A percentile compares a stretch with the other conserved stretches of the same genome.
phyloP scores from a whole-genome alignment of 2,113 vertebrate genomes.

The Brienomyrus brachyistius region DNA sequence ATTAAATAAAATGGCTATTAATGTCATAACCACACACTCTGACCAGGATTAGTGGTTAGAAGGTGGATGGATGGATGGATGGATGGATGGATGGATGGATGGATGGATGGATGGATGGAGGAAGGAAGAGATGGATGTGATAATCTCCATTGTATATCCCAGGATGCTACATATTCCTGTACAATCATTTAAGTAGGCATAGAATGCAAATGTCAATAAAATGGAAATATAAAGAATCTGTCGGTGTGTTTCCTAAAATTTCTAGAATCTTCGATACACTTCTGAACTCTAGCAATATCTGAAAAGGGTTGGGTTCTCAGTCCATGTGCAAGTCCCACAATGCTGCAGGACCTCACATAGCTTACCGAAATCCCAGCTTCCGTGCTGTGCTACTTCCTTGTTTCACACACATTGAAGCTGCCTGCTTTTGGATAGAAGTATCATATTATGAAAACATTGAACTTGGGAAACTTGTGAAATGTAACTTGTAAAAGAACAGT shows the following conservation, averaged over 20 bases:
- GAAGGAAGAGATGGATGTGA: background rate
- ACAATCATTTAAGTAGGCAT: background rate
- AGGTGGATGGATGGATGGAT: background rate
- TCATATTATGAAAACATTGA: background rate
- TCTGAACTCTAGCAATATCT: background rate
- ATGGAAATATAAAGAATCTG: background rate
- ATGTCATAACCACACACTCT: background rate
- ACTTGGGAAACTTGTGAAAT: background rate
- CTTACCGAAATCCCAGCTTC: background rate
- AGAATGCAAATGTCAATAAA: background rate
- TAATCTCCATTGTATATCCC: background rate
- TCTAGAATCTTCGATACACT: background rate
- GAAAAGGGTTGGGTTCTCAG: background rate
- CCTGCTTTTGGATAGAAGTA: background rate
- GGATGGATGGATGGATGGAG: background rate
- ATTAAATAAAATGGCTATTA: background rate
- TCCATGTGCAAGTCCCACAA: background rate
- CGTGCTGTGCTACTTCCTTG: background rate
- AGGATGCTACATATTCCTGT: background rate
- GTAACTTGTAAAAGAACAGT: background rate
- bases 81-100: background rate
- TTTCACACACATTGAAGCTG: background rate
- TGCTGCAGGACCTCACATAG: background rate
- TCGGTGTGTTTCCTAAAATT: background rate
- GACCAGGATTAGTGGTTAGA: background rate